phyloP scores from a whole-genome alignment of 2,888 invertebrate genomes.

The Acanthosepion esculentum region DNA sequence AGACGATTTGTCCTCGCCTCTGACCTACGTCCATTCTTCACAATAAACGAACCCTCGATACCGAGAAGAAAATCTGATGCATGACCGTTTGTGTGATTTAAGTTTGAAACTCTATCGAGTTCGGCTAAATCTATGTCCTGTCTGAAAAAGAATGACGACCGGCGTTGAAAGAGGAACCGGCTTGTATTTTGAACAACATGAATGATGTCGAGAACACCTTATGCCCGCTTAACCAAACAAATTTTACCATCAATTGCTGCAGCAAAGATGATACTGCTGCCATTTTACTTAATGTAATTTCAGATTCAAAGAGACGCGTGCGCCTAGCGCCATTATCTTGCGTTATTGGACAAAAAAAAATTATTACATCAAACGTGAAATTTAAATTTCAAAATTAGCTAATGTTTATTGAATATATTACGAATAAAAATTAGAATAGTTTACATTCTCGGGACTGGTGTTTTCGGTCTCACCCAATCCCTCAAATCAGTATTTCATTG shows the following conservation, averaged over 20 bases:
- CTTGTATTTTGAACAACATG: background rate
- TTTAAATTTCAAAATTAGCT: too few species aligned
- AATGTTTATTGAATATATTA: too few species aligned
- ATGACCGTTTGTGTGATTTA: background rate
- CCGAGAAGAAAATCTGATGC: background rate
- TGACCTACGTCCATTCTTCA: conserved; percentile 9
- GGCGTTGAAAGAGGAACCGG: background rate
- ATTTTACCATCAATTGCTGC: background rate
- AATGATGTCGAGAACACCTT: background rate
- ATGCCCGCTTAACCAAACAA: background rate
- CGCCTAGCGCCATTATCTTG: too few species aligned
- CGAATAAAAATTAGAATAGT: too few species aligned
- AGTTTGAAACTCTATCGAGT: background rate
- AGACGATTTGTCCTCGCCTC: background rate
- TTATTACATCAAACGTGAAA: too few species aligned
- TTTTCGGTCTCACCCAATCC: too few species aligned
- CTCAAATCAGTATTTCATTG: too few species aligned
- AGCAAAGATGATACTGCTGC: background rate
- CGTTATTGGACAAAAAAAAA: too few species aligned
- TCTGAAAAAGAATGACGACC: background rate
- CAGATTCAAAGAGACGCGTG: background rate
- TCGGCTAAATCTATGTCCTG: background rate
- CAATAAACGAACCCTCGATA: background rate
- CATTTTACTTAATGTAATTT: background rate
- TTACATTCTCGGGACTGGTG: too few species aligned